Percentiles rank a stretch among this genome's conserved stretches.
phyloP scores from a whole-genome alignment of 1,140 invertebrate genomes.

The Drosophila ambigua region DNA sequence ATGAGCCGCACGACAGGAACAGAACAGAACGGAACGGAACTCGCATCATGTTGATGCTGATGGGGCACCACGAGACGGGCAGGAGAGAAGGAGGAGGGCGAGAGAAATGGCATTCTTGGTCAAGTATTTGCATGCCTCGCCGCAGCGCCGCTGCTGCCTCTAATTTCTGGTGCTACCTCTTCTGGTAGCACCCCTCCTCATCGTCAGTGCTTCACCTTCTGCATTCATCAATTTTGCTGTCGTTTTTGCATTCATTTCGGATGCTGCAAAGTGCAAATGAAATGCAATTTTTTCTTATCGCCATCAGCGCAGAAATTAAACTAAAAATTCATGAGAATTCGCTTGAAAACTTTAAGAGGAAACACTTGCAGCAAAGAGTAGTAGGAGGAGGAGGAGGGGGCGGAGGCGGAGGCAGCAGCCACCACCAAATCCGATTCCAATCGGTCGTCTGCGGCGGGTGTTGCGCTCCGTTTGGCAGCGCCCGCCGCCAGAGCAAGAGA shows the following conservation, averaged over 20 bases:
- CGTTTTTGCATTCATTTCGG: constrained; percentile 32
- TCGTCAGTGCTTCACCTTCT: constrained; percentile 30
- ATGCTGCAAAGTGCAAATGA: constrained; percentile 60
- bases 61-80: constrained; percentile 38
- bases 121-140: constrained; percentile 26
- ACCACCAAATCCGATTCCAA: constrained; percentile 61
- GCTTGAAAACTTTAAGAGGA: constrained; percentile 61
- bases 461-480: constrained; percentile 77
- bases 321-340: constrained; percentile 55
- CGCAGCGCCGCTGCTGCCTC: no score
- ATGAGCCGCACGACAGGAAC: constrained; percentile 52
- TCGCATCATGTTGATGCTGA: constrained; percentile 73
- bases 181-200: no score
- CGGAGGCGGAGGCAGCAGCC: constrained; percentile 44
- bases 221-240: constrained; percentile 36
- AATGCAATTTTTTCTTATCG: constrained; percentile 76
- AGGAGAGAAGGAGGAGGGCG: neutral
- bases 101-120: constrained; percentile 43
- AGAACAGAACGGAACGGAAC: constrained; percentile 10
- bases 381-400: constrained; percentile 68
- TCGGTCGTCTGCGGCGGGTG: constrained; percentile 73
- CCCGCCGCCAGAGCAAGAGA: neutral
- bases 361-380: constrained; percentile 15
- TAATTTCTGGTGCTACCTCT: no score
- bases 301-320: constrained; percentile 63